Conservation (phyloP, 2,888 invertebrate genomes). For the Protodeltote pygarga region DNA sequence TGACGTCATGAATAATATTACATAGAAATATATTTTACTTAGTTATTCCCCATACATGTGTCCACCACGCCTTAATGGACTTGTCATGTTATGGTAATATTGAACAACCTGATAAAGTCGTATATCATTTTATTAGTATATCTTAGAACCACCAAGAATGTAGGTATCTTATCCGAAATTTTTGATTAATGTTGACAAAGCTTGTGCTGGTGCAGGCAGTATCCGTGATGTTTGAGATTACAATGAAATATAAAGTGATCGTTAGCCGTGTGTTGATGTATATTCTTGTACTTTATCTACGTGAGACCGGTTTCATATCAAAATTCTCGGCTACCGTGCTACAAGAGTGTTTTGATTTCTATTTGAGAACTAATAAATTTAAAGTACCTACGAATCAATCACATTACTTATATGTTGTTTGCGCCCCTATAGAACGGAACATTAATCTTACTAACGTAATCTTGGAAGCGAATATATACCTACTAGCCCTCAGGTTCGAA, state of each 20-base stretch:
- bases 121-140: slow-evolving; percentile 77
- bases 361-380: slow-evolving; percentile 25
- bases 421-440: slow-evolving; percentile 16
- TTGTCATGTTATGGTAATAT: slow-evolving; percentile 86
- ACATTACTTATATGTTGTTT: slow-evolving; percentile 20
- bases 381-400: slow-evolving; percentile 30
- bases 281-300: slow-evolving; percentile 47
- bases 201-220: slow-evolving; percentile 43
- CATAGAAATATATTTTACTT: slow-evolving; percentile 58
- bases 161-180: slow-evolving; percentile 64
- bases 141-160: slow-evolving; percentile 41
- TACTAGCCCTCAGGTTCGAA: slow-evolving; percentile 3
- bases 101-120: slow-evolving; percentile 69
- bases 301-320: slow-evolving; percentile 45
- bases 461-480: no score
- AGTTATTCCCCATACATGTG: slow-evolving; percentile 63
- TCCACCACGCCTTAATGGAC: slow-evolving; percentile 77
- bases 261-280: slow-evolving; percentile 37
- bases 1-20: slow-evolving; percentile 62
- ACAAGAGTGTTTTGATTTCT: slow-evolving; percentile 26
- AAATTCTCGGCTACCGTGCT: slow-evolving; percentile 41
- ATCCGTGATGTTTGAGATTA: slow-evolving; percentile 63
- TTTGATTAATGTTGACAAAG: slow-evolving; percentile 69
- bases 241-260: slow-evolving; percentile 65
- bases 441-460: no score